These are phyloP conservation scores for Xenopus tropicalis DNA, from an alignment of 2,113 vertebrate genomes.

Conservation along the genomic window DNA sequence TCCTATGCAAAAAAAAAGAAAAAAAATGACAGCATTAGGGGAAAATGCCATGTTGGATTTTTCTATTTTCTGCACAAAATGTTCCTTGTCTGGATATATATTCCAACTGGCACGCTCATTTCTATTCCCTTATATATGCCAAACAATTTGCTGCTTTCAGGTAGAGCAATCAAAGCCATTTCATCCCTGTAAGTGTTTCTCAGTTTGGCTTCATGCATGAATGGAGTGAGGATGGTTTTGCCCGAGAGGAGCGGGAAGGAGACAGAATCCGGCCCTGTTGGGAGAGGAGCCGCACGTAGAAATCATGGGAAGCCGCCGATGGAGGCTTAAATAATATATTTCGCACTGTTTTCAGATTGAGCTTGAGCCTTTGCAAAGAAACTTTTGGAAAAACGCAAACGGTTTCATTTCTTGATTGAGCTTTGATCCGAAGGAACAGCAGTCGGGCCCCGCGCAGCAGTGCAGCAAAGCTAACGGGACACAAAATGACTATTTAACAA, in stretches of 20 bases:
- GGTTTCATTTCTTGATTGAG: not conserved
- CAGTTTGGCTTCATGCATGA: slow-evolving; percentile 28
- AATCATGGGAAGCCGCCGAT: slow-evolving; percentile 23
- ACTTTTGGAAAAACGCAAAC: not conserved
- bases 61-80: slow-evolving; percentile 25
- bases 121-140: slow-evolving; percentile 36
- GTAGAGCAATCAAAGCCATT: slow-evolving; percentile 37
- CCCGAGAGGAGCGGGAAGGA: slow-evolving; percentile 8
- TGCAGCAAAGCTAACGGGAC: not conserved
- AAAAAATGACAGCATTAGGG: slow-evolving; percentile 23
- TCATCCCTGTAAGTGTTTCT: slow-evolving; percentile 25
- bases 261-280: slow-evolving; percentile 26
- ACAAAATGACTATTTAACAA: not conserved
- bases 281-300: slow-evolving; percentile 21
- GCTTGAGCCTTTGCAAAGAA: not conserved
- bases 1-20: not conserved
- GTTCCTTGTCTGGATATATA: slow-evolving; percentile 18
- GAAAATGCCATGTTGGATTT: slow-evolving; percentile 5
- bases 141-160: slow-evolving; percentile 40
- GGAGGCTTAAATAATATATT: slow-evolving; percentile 15
- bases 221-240: slow-evolving; percentile 16
- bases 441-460: not conserved
- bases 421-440: not conserved
- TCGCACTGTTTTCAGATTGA: not conserved
- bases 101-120: slow-evolving; percentile 36